These are phyloP conservation scores for Scolopax rusticola DNA, from an alignment of 2,797 vertebrate genomes.

Conservation along the genomic window DNA sequence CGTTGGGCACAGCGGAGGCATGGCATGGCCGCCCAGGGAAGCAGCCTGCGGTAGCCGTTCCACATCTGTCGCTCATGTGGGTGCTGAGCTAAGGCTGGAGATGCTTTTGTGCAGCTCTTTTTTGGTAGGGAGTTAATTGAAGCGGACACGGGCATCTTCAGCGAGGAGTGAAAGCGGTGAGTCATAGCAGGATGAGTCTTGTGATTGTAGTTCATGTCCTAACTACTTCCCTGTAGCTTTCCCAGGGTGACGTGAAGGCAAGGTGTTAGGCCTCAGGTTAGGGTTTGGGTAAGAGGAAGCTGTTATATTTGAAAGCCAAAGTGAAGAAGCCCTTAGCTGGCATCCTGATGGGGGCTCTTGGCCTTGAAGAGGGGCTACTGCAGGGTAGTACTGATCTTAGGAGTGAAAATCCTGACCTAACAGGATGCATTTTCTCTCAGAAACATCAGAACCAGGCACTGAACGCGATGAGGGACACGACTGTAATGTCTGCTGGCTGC, in stretches of 20 bases:
- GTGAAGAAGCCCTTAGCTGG: background rate
- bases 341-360: background rate
- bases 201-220: slow-evolving; percentile 15
- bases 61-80: background rate
- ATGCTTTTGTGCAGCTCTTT: slow-evolving; percentile 8
- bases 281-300: background rate
- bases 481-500: background rate
- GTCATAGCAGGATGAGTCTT: slow-evolving; percentile 40
- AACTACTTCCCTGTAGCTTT: background rate
- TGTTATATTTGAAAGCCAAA: background rate
- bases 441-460: background rate
- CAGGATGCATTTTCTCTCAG: background rate
- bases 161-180: slow-evolving; percentile 10
- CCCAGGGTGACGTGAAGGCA: background rate
- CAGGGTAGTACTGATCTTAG: background rate
- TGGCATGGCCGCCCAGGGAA: background rate
- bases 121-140: background rate
- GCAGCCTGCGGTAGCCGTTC: background rate
- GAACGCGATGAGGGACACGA: background rate
- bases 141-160: background rate
- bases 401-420: background rate
- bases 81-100: slow-evolving; percentile 8
- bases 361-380: background rate
- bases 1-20: background rate
- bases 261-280: background rate